Evolutionary conservation across 2,888 invertebrate genomes (phyloP).

Genomic region (Caenorhabditis plicata): DNA sequence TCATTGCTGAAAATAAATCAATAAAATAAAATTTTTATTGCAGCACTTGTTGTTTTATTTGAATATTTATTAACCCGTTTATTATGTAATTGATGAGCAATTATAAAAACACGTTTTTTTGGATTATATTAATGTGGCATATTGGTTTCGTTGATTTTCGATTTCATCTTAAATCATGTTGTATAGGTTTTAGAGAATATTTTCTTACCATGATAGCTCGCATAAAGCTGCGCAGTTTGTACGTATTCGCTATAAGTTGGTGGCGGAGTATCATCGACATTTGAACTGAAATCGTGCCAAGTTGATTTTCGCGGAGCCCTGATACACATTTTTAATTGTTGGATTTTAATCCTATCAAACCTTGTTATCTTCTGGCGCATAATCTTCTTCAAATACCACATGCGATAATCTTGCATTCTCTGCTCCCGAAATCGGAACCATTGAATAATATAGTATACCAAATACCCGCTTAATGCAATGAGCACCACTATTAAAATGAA

Average conservation of each 20-base stretch:
- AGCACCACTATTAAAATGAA: conserved; percentile 23
- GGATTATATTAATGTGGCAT: neutral
- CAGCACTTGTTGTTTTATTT: neutral
- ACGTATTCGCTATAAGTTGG: conserved; percentile 41
- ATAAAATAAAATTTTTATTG: neutral
- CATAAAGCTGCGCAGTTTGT: conserved; percentile 36
- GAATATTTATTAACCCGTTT: neutral
- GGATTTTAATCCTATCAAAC: conserved; percentile 17
- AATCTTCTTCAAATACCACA: conserved; percentile 33
- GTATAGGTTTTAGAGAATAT: neutral
- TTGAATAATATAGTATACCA: conserved; percentile 21
- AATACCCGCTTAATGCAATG: conserved; percentile 21
- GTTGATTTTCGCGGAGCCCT: no score
- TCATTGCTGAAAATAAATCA: neutral
- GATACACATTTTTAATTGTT: no score
- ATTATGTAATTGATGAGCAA: neutral
- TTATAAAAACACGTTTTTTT: neutral
- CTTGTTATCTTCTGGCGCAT: conserved; percentile 18
- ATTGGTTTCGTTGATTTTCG: neutral
- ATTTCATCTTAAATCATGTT: neutral
- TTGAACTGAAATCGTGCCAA: no score
- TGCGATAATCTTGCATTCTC: conserved; percentile 19
- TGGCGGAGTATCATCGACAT: conserved; percentile 40
- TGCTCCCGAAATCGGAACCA: conserved; percentile 19
- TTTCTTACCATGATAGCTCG: conserved; percentile 29